Evolutionary conservation across 2,113 vertebrate genomes (phyloP).

Genomic region (Collichthys lucidus): DNA sequence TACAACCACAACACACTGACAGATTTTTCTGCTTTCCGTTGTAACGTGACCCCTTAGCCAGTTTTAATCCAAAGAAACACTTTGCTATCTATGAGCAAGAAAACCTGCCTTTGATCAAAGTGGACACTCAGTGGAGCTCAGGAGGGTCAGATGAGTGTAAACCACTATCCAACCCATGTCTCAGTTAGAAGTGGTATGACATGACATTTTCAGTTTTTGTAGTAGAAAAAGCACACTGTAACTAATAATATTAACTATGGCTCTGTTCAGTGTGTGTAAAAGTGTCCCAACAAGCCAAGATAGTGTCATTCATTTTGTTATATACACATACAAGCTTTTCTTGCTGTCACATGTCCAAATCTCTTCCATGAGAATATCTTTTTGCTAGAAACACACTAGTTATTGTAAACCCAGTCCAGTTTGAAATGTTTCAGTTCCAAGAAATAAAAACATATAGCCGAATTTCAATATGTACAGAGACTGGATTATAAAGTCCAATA

Average conservation of each 20-base stretch:
- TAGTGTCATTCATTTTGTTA: background rate
- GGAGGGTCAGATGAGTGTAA: background rate
- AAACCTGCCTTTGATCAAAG: background rate
- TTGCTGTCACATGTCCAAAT: background rate
- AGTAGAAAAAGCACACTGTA: background rate
- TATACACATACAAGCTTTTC: background rate
- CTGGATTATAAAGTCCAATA: background rate
- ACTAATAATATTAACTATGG: background rate
- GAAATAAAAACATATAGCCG: background rate
- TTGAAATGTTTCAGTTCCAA: background rate
- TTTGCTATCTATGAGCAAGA: background rate
- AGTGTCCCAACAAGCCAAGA: background rate
- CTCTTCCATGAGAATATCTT: background rate
- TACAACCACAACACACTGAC: conserved; percentile 30
- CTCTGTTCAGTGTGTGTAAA: background rate
- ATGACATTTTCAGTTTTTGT: background rate
- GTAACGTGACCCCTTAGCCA: conserved; percentile 19
- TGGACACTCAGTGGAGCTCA: background rate
- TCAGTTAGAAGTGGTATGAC: background rate
- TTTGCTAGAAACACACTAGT: background rate
- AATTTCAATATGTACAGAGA: background rate
- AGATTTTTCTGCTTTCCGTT: conserved; percentile 13
- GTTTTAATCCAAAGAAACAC: conserved; percentile 24
- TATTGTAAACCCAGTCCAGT: background rate
- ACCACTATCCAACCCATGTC: background rate